phyloP scores from a whole-genome alignment of 2,797 vertebrate species.

The Columba guinea region DNA sequence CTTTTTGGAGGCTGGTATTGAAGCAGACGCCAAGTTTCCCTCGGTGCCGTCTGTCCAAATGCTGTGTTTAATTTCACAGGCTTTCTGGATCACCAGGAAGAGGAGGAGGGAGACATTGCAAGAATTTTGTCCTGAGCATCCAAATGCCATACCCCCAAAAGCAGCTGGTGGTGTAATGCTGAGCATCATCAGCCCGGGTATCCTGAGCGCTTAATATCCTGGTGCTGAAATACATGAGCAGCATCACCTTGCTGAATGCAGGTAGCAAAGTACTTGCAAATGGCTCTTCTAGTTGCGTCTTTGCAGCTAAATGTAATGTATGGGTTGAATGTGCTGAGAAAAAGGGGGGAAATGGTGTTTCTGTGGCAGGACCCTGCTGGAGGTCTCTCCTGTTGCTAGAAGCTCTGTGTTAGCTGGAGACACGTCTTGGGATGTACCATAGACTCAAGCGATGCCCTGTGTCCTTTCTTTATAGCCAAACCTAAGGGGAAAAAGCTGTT shows the following conservation, averaged over 20 bases:
- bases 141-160: background rate
- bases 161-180: accelerated
- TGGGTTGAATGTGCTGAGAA: background rate
- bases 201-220: background rate
- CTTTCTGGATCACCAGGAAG: background rate
- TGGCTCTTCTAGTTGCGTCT: background rate
- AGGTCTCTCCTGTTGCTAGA: background rate
- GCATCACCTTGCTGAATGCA: background rate
- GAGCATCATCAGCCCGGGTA: background rate
- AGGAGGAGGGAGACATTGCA: background rate
- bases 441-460: too few species aligned
- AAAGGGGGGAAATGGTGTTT: background rate
- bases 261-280: background rate
- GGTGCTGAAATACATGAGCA: background rate
- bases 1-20: conserved; percentile 20
- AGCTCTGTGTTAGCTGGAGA: too few species aligned
- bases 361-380: background rate
- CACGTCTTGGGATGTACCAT: too few species aligned
- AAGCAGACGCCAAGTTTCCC: conserved; percentile 20
- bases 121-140: background rate
- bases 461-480: too few species aligned
- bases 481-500: too few species aligned
- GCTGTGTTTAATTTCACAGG: background rate
- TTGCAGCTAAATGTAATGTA: background rate
- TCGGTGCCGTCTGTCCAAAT: background rate